Evolutionary conservation across 2,113 vertebrate species (phyloP), one percentile per base, ranked within the genome.

Genomic region (Ptychochromis oligacanthus): DNA sequence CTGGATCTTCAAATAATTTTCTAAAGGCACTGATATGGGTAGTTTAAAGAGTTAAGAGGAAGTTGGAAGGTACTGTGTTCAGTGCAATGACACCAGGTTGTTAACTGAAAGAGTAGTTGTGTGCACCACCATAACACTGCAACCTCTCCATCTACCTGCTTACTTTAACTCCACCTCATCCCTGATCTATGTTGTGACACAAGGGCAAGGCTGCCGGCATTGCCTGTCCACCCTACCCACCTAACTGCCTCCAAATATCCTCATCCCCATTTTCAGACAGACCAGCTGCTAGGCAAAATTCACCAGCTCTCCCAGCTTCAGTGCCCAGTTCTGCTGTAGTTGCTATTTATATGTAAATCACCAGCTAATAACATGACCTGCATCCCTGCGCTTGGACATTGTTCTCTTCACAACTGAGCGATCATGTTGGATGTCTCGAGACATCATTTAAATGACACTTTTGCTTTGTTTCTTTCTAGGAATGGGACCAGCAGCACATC

Each of bases 401-500:
- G 82, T 80, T 81, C 67, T 79, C 57, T 84, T 93, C 61, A 90
- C 79, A 83, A 77, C 34, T 85, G 82, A 86, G 43, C 18, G 57
- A 85, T 86, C 4, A 3, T 79, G 77, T 75, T 10, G 20, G 49
- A 58, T 72, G 49, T 85, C 77, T 22, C 6, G n/a, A 87, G 77
- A 83, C 75, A 55, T 77, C 60, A 79, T 75, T 34, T 7, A 5
- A 78, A 43, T 81, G 60, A 81, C 22, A 11, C 36, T 62, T 5
- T 67, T 76, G 22, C 12, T 46, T 11, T 67, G 59, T 65, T 92
- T 95, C 96, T 52, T 70, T 43, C 65, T 70, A 99, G 98, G 95
- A 99, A 98, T 92, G 97, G 97, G 88, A 98, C 97, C 95, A 98
- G 97, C 95, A 99, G 98, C 88, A 94, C 97, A 76, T 97, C 98